A percentile compares a stretch with the other conserved stretches of the same genome.
These are phyloP conservation scores for Dicranocentrus wangi DNA, from an alignment of 2,888 invertebrate species.

Conservation along the genomic window DNA sequence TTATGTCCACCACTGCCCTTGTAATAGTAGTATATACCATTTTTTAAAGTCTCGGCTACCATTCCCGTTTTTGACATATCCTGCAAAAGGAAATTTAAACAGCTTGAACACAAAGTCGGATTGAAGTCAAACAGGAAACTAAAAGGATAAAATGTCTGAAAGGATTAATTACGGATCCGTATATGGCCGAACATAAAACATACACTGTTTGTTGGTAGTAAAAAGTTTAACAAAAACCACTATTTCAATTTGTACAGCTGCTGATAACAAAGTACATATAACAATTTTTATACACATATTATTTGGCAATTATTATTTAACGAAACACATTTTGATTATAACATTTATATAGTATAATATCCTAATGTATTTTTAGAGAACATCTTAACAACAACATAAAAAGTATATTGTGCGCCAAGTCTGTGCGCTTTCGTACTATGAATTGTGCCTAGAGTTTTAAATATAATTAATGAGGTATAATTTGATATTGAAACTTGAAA, in stretches of 20 bases:
- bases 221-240: conserved; percentile 22
- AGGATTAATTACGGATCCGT: not conserved
- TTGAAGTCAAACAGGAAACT: not conserved
- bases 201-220: conserved; percentile 1
- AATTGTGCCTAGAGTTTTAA: conserved; percentile 58
- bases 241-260: conserved; percentile 17
- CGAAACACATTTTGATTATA: not conserved
- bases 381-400: conserved; percentile 47
- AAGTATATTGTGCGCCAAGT: conserved; percentile 53
- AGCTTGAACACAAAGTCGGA: not conserved
- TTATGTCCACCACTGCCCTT: not conserved
- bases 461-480: conserved; percentile 23
- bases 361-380: conserved; percentile 29
- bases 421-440: conserved; percentile 62
- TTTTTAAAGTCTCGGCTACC: conserved; percentile 44
- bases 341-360: not conserved
- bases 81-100: not conserved
- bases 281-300: not conserved
- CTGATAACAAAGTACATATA: not conserved
- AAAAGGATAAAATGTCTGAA: not conserved
- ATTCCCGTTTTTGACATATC: conserved; percentile 53
- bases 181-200: too few species aligned
- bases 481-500: conserved; percentile 13
- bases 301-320: not conserved
- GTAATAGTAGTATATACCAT: conserved; percentile 4